Conservation (phyloP, 2,888 invertebrate species). For the Parnassius glacialis region DNA sequence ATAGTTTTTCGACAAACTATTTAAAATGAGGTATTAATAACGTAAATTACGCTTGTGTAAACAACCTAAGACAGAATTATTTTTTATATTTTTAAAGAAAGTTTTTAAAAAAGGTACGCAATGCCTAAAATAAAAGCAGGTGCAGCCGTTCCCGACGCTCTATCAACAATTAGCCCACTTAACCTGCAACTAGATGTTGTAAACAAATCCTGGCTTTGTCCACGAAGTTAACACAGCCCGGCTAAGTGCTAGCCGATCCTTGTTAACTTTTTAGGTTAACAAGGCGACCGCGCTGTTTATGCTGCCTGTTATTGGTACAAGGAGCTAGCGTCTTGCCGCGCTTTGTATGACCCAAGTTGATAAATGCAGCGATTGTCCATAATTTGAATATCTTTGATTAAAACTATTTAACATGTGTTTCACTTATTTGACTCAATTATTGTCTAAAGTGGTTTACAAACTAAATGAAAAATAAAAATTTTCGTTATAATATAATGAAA, state of each 20-base stretch:
- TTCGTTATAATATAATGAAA: too few species aligned
- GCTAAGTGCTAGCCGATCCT: slow-evolving; percentile 77
- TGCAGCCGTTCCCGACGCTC: slow-evolving; percentile 55
- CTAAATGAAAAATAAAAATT: too few species aligned
- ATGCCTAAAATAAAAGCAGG: slow-evolving; percentile 31
- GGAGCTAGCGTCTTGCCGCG: slow-evolving; percentile 52
- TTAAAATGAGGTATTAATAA: too few species aligned
- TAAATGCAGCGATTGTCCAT: slow-evolving; percentile 11
- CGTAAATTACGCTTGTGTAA: too few species aligned
- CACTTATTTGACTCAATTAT: too few species aligned
- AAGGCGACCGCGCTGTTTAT: slow-evolving; percentile 65
- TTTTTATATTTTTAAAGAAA: background rate
- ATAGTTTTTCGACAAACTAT: too few species aligned
- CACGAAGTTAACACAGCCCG: slow-evolving; percentile 56
- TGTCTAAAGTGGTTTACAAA: too few species aligned
- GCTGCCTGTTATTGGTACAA: slow-evolving; percentile 54
- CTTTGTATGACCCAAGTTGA: slow-evolving; percentile 29
- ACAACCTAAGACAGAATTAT: too few species aligned
- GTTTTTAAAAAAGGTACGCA: background rate
- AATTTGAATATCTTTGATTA: too few species aligned
- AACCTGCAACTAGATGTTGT: slow-evolving; percentile 71
- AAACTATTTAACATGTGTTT: too few species aligned
- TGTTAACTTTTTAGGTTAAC: slow-evolving; percentile 77
- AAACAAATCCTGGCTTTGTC: slow-evolving; percentile 74
- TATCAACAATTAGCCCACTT: slow-evolving; percentile 73